A percentile compares a stretch with the other conserved stretches of the same genome.
Conservation (phyloP, 2,888 invertebrate species). For the Dilophus febrilis region DNA sequence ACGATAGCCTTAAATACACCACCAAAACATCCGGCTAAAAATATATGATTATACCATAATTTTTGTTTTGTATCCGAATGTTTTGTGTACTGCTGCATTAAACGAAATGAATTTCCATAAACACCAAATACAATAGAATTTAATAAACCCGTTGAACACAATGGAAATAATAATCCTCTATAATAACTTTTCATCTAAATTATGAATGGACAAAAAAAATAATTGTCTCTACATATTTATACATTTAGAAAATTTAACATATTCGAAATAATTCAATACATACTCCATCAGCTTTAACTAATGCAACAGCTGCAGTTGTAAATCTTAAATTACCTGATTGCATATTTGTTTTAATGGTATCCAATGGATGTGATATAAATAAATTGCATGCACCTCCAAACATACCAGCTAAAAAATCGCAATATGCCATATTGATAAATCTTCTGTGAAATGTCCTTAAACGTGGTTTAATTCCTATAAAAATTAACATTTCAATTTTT, state of each 20-base stretch:
- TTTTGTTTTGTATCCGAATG: background rate
- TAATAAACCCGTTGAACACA: slow-evolving; percentile 1
- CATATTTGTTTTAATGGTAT: slow-evolving; percentile 5
- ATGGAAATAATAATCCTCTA: slow-evolving; percentile 5
- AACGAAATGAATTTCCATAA: slow-evolving; percentile 3
- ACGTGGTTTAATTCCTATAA: no score
- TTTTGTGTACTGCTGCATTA: background rate
- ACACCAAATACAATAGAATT: slow-evolving; percentile 5
- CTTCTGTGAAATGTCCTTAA: no score
- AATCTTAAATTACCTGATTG: slow-evolving; percentile 1
- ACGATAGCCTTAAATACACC: slow-evolving; percentile 1
- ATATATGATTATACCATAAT: slow-evolving; percentile 3
- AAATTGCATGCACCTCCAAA: slow-evolving; percentile 5
- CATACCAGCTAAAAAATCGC: slow-evolving; percentile 2
- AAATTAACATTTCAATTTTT: no score
- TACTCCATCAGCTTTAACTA: slow-evolving; percentile 3
- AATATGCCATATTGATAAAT: background rate
- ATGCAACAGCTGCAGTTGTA: background rate
- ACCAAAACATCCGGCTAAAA: slow-evolving; percentile 3
- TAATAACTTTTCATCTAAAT: slow-evolving; percentile 1
- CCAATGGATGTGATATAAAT: slow-evolving; percentile 3
- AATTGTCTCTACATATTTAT: background rate
- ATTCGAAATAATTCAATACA: background rate
- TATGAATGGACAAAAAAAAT: background rate
- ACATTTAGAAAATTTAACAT: background rate